Evolutionary conservation across 92 coral and sea anemone genomes (phyloP).

Genomic region (Phymanthus crucifer): DNA sequence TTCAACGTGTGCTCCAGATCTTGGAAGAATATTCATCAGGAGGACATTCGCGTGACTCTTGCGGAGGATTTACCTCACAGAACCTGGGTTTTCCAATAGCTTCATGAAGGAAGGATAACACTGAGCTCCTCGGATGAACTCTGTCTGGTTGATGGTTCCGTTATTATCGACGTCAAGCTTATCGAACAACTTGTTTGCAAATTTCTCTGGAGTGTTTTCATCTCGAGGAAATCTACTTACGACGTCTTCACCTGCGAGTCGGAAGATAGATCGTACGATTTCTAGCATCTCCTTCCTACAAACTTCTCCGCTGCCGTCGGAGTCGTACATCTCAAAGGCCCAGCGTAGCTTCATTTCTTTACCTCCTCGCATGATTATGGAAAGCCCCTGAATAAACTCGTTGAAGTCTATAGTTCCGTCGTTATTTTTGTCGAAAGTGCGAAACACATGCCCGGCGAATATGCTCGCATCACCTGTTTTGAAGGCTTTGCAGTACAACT

Average conservation of each 20-base stretch:
- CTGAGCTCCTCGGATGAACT: constrained; percentile 94
- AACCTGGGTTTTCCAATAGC: constrained; percentile 85
- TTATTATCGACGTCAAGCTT: constrained; percentile 90
- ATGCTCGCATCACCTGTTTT: constrained; percentile 87
- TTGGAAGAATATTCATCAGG: neutral
- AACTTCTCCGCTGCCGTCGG: constrained; percentile 93
- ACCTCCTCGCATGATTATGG: constrained; percentile 88
- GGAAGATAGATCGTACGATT: constrained; percentile 90
- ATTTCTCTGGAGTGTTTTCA: constrained; percentile 94
- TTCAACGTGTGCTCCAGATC: neutral
- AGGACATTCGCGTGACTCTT: neutral
- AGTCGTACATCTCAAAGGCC: constrained; percentile 99
- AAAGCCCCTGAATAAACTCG: constrained; percentile 94
- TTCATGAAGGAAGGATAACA: constrained; percentile 97
- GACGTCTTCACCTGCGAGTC: constrained; percentile 81
- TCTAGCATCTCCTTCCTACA: constrained; percentile 92
- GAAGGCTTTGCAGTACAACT: constrained; percentile 84
- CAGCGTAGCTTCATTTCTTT: constrained; percentile 94
- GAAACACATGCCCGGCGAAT: constrained; percentile 95
- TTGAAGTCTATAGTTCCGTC: constrained; percentile 96
- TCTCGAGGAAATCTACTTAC: constrained; percentile 76
- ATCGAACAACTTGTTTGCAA: constrained; percentile 90
- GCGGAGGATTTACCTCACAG: constrained; percentile 45
- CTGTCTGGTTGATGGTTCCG: constrained; percentile 85
- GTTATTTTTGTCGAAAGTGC: constrained; percentile 95